A percentile compares a stretch with the other conserved stretches of the same genome.
Evolutionary conservation across 2,888 invertebrate species (phyloP).

Genomic region (Chironomus riparius): DNA sequence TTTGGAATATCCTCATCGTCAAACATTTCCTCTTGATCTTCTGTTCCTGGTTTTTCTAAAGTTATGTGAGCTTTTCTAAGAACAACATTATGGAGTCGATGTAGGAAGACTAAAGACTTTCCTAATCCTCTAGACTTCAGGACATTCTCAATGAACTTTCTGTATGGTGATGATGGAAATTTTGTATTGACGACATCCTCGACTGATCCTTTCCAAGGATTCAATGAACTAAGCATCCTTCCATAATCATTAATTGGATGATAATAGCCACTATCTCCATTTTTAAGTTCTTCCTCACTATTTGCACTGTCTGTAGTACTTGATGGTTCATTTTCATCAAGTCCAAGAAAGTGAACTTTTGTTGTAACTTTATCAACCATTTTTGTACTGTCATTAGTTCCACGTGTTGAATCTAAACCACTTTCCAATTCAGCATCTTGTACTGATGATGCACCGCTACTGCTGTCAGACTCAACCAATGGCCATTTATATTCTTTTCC

Average conservation of each 20-base stretch:
- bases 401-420: slow-evolving; percentile 36
- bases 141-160: slow-evolving; percentile 78
- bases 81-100: slow-evolving; percentile 59
- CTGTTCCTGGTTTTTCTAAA: slow-evolving; percentile 48
- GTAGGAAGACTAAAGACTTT: slow-evolving; percentile 70
- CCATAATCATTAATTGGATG: slow-evolving; percentile 30
- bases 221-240: slow-evolving; percentile 35
- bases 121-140: slow-evolving; percentile 78
- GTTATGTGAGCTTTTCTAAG: slow-evolving; percentile 63
- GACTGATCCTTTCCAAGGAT: slow-evolving; percentile 41
- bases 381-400: slow-evolving; percentile 31
- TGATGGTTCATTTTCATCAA: slow-evolving; percentile 38
- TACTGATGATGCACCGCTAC: slow-evolving; percentile 37
- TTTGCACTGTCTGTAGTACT: slow-evolving; percentile 40
- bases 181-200: slow-evolving; percentile 45
- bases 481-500: slow-evolving; percentile 42
- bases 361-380: slow-evolving; percentile 29
- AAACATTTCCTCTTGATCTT: slow-evolving; percentile 37
- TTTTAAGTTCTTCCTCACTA: slow-evolving; percentile 38
- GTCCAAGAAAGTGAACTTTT: slow-evolving; percentile 39
- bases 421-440: slow-evolving; percentile 36
- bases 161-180: slow-evolving; percentile 46
- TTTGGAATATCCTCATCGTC: slow-evolving; percentile 37
- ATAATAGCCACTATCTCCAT: not conserved
- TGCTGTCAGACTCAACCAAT: slow-evolving; percentile 37